Evolutionary conservation across 1,140 invertebrate genomes (phyloP).

Genomic region (Zaprionus vittiger): DNA sequence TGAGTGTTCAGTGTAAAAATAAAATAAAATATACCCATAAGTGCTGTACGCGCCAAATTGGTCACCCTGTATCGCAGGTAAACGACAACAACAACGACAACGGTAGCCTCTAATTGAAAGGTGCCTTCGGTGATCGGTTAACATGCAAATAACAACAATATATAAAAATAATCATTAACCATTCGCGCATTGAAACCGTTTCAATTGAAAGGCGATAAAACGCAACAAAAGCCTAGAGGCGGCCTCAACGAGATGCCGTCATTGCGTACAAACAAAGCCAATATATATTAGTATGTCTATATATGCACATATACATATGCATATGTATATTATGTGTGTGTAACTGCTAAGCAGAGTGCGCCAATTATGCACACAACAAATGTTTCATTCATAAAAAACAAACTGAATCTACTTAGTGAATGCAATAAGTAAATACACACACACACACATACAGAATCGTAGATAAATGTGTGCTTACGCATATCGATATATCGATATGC

Average conservation of each 20-base stretch:
- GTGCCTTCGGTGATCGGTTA: constrained; percentile 38
- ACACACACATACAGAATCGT: neutral
- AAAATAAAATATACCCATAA: constrained; percentile 1
- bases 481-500: constrained; percentile 3
- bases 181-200: constrained; percentile 25
- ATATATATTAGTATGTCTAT: constrained; percentile 3
- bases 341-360: constrained; percentile 57
- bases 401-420: constrained; percentile 13
- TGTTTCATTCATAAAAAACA: constrained; percentile 75
- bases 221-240: constrained; percentile 31
- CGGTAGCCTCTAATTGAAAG: constrained; percentile 50
- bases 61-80: constrained; percentile 45
- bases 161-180: constrained; percentile 41
- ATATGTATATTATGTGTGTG: constrained; percentile 24
- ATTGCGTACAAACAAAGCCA: constrained; percentile 39
- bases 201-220: constrained; percentile 50
- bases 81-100: constrained; percentile 5
- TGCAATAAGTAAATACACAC: constrained; percentile 25
- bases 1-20: neutral
- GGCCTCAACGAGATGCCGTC: constrained; percentile 49
- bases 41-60: constrained; percentile 7
- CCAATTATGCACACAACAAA: constrained; percentile 67
- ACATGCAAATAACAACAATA: constrained; percentile 54
- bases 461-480: constrained; percentile 3
- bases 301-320: too few species aligned